Base-by-base conservation (phyloP, 2,888 invertebrate species). In the Amblyteles armatorius region DNA sequence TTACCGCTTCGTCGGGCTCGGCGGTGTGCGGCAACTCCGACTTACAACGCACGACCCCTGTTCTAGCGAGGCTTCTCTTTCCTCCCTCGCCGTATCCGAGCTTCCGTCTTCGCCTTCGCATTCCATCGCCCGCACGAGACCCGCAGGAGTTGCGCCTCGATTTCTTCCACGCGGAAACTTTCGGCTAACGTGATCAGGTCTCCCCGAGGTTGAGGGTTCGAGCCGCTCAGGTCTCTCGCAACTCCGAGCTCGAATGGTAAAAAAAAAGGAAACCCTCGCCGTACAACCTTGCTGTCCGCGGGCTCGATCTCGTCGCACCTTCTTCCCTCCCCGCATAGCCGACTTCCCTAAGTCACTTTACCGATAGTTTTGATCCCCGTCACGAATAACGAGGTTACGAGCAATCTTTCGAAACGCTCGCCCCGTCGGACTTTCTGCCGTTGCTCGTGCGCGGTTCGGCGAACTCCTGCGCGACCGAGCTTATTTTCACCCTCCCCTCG, bases 341-440 rank as follows among this genome's bases (percentile, higher is more conserved):
- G 78, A 85, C 80, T 87, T 87, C 87, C 40, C 40, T 88, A 88
- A 90, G 88, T 90, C 87, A 90, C 90, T 90, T 90, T 89, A 60
- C 88, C 89, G 87, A 90, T 90, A 90, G 89, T 90, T 90, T 87
- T 88, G 89, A 89, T 90, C 87, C 89, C 84, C 84, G 84, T 85
- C 79, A 87, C 83, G 87, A 86, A 88, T 90, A 90, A 90, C 90
- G 88, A 90, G 87, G 89, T 90, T 90, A 89, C 87, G 81, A 87
- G 87, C 88, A 89, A 89, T 89, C 88, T 88, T 88, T 88, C 86
- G 79, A 87, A 89, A 86, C 85, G 87, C 86, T 86, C 84, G 81
- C 81, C 78, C 44, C 72, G 68, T 33, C 57, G 67, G 67, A 79
- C 83, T 72, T 79, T 79, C 71, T 13, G 36, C 33, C 71, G 48